Conservation (phyloP, 2,888 invertebrate genomes). For the Neocrepidodera transversa region DNA sequence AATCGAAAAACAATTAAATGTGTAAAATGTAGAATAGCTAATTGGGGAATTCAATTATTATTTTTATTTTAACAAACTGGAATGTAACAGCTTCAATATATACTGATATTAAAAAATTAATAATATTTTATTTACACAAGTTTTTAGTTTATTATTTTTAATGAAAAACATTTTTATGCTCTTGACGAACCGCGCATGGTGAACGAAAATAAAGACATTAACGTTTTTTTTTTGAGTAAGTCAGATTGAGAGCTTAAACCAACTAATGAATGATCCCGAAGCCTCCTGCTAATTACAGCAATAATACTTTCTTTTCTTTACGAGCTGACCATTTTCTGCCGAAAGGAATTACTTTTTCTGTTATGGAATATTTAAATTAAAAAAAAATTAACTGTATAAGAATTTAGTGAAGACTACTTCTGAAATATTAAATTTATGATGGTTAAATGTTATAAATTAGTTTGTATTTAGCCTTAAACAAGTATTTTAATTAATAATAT, state of each 20-base stretch:
- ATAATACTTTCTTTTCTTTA: constrained; percentile 32
- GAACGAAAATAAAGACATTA: constrained; percentile 35
- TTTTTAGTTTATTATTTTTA: not conserved
- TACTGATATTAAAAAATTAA: too few species aligned
- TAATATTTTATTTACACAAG: too few species aligned
- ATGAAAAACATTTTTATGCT: not conserved
- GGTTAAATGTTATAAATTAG: too few species aligned
- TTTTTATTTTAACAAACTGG: too few species aligned
- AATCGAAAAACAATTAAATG: not conserved
- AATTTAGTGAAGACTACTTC: too few species aligned
- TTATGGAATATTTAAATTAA: too few species aligned
- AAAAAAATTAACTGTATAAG: too few species aligned
- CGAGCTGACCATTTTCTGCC: constrained; percentile 9
- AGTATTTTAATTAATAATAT: too few species aligned
- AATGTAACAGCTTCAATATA: too few species aligned
- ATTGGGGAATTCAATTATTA: not conserved
- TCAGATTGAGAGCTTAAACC: constrained; percentile 32
- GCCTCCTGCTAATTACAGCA: constrained; percentile 33
- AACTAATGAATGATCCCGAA: constrained; percentile 34
- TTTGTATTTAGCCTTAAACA: too few species aligned
- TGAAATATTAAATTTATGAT: too few species aligned
- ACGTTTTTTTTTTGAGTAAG: constrained; percentile 28
- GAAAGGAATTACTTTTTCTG: not conserved
- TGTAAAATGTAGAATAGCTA: not conserved
- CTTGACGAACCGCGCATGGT: constrained; percentile 25